Evolutionary conservation across 2,797 vertebrate species (phyloP).

Genomic region (Eurystomus glaucurus): DNA sequence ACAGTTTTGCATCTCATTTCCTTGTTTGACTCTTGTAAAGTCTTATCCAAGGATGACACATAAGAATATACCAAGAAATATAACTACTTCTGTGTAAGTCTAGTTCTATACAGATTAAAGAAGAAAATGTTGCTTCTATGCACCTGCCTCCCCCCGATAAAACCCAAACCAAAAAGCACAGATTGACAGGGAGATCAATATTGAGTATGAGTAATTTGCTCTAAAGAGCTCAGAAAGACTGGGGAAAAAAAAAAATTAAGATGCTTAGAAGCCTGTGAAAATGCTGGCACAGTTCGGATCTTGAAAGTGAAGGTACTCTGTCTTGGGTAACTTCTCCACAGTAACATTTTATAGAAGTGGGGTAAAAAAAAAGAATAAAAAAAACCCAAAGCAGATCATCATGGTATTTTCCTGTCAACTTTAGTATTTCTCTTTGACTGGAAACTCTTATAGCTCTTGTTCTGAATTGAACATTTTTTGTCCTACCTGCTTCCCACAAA

Average conservation of each 20-base stretch:
- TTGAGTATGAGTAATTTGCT: neutral
- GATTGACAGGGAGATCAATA: neutral
- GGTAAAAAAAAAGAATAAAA: too few relatives aligned
- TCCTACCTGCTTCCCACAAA: neutral
- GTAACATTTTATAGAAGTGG: neutral
- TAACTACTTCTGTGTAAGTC: neutral
- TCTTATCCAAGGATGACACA: neutral
- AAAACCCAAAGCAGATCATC: neutral
- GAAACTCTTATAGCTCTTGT: neutral
- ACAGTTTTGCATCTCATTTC: neutral
- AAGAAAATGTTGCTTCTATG: neutral
- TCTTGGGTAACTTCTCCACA: neutral
- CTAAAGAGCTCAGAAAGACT: neutral
- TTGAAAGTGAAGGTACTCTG: neutral
- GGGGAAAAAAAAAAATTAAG: neutral
- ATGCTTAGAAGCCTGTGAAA: neutral
- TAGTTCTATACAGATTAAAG: neutral
- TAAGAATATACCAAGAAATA: neutral
- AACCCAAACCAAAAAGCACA: neutral
- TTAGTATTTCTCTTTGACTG: neutral
- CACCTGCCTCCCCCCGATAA: accelerated
- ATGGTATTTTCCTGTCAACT: neutral
- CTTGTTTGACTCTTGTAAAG: neutral
- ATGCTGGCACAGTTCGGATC: neutral
- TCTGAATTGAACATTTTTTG: neutral